These are phyloP conservation scores for Tragelaphus imberbis DNA, from an alignment of 2,113 vertebrate species.

Conservation along the genomic window DNA sequence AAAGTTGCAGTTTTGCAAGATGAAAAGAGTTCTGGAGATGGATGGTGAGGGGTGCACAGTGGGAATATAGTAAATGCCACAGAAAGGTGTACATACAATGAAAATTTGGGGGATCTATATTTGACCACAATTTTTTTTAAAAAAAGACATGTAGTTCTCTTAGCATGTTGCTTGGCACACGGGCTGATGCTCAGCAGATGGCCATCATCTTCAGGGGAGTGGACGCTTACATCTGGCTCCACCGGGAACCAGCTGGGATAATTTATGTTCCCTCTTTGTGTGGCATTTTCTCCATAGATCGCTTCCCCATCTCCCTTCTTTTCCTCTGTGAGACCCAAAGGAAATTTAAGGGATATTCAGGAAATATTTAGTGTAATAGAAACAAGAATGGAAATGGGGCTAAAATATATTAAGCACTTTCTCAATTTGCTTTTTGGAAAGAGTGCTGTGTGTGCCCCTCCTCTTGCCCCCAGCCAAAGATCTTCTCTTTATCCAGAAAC, in stretches of 20 bases:
- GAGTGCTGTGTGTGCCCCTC: not conserved
- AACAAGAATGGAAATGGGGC: not conserved
- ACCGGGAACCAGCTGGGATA: not conserved
- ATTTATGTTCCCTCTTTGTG: not conserved
- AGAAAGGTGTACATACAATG: not conserved
- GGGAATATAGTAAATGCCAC: not conserved
- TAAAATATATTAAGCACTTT: not conserved
- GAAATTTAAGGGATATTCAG: not conserved
- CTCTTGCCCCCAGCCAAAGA: accelerated
- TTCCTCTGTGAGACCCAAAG: not conserved
- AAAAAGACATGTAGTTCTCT: not conserved
- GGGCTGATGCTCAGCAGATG: not conserved
- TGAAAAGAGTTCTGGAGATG: not conserved
- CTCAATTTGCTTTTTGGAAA: not conserved
- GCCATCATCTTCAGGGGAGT: not conserved
- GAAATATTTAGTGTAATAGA: not conserved
- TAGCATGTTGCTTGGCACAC: not conserved
- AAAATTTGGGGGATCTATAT: not conserved
- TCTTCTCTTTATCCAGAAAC: not conserved
- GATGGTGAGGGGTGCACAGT: not conserved
- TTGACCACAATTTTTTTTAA: not conserved
- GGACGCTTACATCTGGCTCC: not conserved
- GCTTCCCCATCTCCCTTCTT: not conserved
- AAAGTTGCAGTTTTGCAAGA: not conserved
- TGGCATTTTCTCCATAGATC: not conserved